Conservation (phyloP, 2,797 vertebrate genomes). For the Aulostomus chinensis region DNA sequence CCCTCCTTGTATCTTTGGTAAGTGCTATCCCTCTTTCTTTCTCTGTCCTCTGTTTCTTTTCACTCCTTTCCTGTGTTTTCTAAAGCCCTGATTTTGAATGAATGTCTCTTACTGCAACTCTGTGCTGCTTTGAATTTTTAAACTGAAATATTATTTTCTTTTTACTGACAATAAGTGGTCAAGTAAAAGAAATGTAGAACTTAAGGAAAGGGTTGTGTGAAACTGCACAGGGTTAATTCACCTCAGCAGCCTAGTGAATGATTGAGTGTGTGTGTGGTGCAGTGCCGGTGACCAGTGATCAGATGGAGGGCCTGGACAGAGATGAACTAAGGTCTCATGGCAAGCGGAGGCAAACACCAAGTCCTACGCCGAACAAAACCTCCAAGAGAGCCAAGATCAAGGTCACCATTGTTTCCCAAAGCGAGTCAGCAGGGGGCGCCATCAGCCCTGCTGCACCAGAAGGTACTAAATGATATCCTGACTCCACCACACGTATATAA, state of each 20-base stretch:
- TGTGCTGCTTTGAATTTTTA: neutral
- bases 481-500: too few species aligned
- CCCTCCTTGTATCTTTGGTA: constrained; percentile 97
- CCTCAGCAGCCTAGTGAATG: constrained; percentile 1
- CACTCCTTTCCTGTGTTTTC: constrained; percentile 40
- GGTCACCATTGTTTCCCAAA: constrained; percentile 94
- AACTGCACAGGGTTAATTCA: neutral
- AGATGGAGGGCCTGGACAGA: constrained; percentile 84
- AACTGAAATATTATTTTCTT: neutral
- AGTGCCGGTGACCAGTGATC: constrained; percentile 91
- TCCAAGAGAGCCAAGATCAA: constrained; percentile 97
- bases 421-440: constrained; percentile 79
- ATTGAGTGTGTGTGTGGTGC: constrained; percentile 46
- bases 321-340: constrained; percentile 86
- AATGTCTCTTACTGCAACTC: constrained; percentile 4
- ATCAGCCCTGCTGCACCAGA: constrained; percentile 78
- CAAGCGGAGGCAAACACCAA: constrained; percentile 89
- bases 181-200: too few species aligned
- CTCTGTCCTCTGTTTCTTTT: constrained; percentile 40
- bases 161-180: too few species aligned
- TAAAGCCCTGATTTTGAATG: constrained; percentile 11
- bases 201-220: too few species aligned
- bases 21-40: constrained; percentile 81
- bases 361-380: constrained; percentile 84
- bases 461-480: constrained; percentile 73